Evolutionary conservation across 92 coral and sea anemone species (phyloP).

Genomic region (Phymanthus crucifer): DNA sequence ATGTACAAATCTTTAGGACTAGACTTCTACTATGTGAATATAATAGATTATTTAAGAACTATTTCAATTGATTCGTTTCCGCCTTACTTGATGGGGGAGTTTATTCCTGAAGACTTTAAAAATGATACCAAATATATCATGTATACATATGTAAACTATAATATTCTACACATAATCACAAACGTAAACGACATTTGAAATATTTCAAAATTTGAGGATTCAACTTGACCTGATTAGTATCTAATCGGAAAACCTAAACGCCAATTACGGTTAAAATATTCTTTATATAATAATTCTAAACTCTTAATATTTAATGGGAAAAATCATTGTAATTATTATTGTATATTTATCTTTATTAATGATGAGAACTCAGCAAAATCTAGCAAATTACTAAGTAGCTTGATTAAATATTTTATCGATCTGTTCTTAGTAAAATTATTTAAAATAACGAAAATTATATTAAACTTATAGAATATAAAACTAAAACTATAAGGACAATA

Average conservation of each 20-base stretch:
- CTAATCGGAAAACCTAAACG: conserved; percentile 12
- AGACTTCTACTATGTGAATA: neutral
- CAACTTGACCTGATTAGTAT: conserved; percentile 27
- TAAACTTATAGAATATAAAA: neutral
- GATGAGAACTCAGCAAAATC: conserved; percentile 10
- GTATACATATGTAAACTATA: conserved; percentile 36
- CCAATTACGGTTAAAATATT: neutral
- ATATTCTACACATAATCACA: neutral
- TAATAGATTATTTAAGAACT: neutral
- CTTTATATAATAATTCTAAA: neutral
- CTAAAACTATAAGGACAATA: neutral
- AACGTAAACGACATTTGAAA: neutral
- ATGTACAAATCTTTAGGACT: neutral
- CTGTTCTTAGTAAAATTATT: neutral
- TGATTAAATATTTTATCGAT: neutral
- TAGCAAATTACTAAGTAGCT: conserved; percentile 14
- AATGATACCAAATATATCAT: neutral
- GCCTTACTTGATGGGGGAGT: neutral
- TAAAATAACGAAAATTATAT: neutral
- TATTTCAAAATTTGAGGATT: neutral
- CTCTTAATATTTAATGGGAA: neutral
- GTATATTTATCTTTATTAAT: conserved; percentile 28
- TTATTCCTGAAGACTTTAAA: neutral
- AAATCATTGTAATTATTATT: conserved; percentile 27
- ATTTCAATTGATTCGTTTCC: too few relatives aligned